Evolutionary conservation across 1,140 invertebrate genomes (phyloP), one percentile per base, ranked within the genome.

Genomic region (Pseudomyrmex dendroicus): DNA sequence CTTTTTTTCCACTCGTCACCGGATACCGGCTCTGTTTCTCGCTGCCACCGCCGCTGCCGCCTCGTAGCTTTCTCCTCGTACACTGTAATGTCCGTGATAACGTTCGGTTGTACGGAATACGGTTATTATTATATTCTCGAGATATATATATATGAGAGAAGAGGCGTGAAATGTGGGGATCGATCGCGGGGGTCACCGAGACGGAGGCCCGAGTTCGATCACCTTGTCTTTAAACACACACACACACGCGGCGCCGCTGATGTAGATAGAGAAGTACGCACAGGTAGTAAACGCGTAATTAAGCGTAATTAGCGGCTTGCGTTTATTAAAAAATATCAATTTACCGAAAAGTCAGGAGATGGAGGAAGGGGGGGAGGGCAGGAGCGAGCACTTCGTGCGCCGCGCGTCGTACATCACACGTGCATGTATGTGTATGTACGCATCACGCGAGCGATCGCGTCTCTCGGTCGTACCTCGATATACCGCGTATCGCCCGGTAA

Each of bases 301-400:
- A 80, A 48, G 66, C 66, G 35, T 80, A 80, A 80, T 80, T 80
- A 80, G 46, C 64, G 48, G 22, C 54, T 22, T 48, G 56, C 66
- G 66, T 80, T 80, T 72, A 80, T 80, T 80, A 80, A 80, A 35
- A 80, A 72, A 72, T 80, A 80, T 80, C 76, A 80, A 80, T 80
- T 80, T 80, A 61, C 8, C 76, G 66, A 72, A 80, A 35, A 72
- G 56, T 68, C 7, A 1, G 48, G 15, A 12, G 67, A 8, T 20
- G 20, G 4, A 13, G 22, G 2, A 2, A 2, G 22, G 2, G 2
- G 2, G 22, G 22, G 22, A 22, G 1, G 20, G 20, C 20, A 20
- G 22, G 22, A 1, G 22, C 25, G 25, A 25, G 35, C 35, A 35
- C 35, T 35, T 35, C 66, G 20, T 9, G 22, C 13, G n/a, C 22